A percentile compares a stretch with the other conserved stretches of the same genome.
Conservation (phyloP, 2,888 invertebrate genomes). For the Norana najaformis region DNA sequence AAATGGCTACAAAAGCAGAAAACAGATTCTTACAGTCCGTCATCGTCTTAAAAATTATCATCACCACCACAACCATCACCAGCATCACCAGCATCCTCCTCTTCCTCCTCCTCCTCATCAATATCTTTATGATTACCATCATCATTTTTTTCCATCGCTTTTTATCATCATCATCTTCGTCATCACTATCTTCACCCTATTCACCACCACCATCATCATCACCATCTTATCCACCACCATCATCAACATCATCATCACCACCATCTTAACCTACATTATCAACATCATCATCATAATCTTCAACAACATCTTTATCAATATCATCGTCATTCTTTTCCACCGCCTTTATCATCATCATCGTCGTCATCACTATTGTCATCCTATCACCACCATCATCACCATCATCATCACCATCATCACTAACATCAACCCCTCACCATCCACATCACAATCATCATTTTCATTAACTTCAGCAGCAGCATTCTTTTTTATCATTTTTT, state of each 20-base stretch:
- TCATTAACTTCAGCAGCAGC: conserved; percentile 22
- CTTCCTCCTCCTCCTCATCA: no score
- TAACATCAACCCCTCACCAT: conserved; percentile 23
- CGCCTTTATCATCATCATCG: background rate
- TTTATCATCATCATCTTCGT: no score
- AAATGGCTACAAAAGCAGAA: background rate
- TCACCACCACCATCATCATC: no score
- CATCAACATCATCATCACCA: no score
- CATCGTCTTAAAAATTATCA: no score
- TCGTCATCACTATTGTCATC: conserved; percentile 16
- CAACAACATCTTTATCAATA: background rate
- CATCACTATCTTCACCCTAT: no score
- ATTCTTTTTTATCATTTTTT: background rate
- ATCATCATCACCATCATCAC: conserved; percentile 26
- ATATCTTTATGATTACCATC: no score
- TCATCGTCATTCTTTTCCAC: background rate
- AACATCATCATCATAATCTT: background rate
- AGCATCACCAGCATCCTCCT: no score
- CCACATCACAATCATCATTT: conserved; percentile 27
- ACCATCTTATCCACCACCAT: no score
- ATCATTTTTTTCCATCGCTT: no score
- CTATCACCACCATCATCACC: no score
- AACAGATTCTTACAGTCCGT: background rate
- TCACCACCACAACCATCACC: no score
- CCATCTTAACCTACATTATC: background rate